These are phyloP conservation scores for Passer montanus DNA, from an alignment of 2,113 vertebrate species.

Conservation along the genomic window DNA sequence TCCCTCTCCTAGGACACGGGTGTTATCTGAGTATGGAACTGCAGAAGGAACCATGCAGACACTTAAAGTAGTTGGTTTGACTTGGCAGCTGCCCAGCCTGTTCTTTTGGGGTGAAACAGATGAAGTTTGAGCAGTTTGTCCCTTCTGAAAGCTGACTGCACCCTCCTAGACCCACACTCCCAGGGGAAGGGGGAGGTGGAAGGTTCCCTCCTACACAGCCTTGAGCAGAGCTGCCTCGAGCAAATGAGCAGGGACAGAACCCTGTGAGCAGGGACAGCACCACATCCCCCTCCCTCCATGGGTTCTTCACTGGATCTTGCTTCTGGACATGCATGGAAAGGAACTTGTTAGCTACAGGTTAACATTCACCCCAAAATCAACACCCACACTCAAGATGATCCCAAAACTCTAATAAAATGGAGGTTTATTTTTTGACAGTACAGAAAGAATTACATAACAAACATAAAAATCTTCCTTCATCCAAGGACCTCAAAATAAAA, in stretches of 20 bases:
- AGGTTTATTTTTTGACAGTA: not conserved
- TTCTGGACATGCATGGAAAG: not conserved
- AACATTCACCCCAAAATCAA: not conserved
- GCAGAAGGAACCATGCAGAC: not conserved
- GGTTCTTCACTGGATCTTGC: not conserved
- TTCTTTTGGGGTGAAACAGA: not conserved
- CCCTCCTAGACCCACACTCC: not conserved
- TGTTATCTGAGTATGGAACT: not conserved
- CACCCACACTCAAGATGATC: not conserved
- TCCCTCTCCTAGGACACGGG: not conserved
- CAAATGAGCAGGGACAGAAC: fast-evolving
- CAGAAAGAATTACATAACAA: not conserved
- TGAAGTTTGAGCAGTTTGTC: not conserved
- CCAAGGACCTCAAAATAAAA: not conserved
- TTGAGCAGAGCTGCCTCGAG: not conserved
- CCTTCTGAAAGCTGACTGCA: not conserved
- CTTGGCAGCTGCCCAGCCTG: not conserved
- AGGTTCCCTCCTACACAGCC: not conserved
- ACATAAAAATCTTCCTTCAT: not conserved
- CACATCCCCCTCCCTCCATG: not conserved
- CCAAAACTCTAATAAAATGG: not conserved
- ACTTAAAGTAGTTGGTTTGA: not conserved
- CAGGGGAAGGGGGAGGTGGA: not conserved
- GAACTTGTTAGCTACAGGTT: not conserved
- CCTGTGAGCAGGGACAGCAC: not conserved